Percentiles rank a stretch among this genome's conserved stretches.
These are phyloP conservation scores for Drosophila maculinotata DNA, from an alignment of 2,888 invertebrate genomes.

Conservation along the genomic window DNA sequence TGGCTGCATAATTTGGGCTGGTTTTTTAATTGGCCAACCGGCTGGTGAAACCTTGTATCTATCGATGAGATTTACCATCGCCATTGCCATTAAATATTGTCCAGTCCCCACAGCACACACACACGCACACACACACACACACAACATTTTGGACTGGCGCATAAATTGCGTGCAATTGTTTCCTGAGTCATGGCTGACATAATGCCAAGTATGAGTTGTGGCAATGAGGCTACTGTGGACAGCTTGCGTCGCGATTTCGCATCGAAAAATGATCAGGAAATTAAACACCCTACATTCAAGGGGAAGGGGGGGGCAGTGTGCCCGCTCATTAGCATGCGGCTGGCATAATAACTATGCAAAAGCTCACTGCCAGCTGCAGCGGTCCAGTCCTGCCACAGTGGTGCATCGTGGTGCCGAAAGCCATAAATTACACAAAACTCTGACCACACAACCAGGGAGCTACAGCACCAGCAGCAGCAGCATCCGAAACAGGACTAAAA, in stretches of 20 bases:
- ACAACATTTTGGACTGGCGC: conserved; percentile 25
- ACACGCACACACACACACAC: conserved; percentile 4
- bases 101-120: neutral
- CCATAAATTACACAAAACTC: conserved; percentile 77
- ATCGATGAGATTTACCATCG: conserved; percentile 34
- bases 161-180: conserved; percentile 75
- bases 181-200: conserved; percentile 50
- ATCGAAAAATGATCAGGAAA: conserved; percentile 82
- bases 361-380: conserved; percentile 55
- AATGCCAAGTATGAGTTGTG: conserved; percentile 13
- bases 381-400: conserved; percentile 21
- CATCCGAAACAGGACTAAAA: conserved; percentile 2
- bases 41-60: conserved; percentile 33
- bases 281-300: conserved; percentile 70
- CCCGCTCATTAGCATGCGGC: conserved; percentile 72
- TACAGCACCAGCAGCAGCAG: neutral
- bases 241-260: conserved; percentile 57
- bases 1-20: conserved; percentile 50
- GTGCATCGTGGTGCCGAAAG: conserved; percentile 53
- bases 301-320: conserved; percentile 8
- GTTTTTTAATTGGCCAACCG: conserved; percentile 66
- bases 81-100: conserved; percentile 41
- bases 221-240: conserved; percentile 1
- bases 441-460: conserved; percentile 44
- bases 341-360: conserved; percentile 73